Evolutionary conservation across 2,888 invertebrate species (phyloP).

Genomic region (Lasioglossum lativentre): DNA sequence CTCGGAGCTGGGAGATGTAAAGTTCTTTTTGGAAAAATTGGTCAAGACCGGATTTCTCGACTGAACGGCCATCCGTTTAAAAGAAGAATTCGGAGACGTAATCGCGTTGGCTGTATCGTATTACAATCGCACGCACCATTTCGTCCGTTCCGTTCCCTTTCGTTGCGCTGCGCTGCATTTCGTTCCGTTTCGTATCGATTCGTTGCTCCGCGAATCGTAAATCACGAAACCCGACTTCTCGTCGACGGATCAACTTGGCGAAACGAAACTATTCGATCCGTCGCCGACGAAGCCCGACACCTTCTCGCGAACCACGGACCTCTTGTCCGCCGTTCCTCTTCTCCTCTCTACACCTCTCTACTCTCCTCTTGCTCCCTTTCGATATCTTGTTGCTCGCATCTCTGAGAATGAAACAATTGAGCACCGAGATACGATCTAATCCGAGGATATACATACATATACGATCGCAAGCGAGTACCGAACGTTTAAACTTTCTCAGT

Average conservation of each 20-base stretch:
- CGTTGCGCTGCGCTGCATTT: background rate
- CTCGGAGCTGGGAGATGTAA: conserved; percentile 97
- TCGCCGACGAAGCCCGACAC: background rate
- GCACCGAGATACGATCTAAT: conserved; percentile 53
- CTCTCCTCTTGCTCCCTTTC: conserved; percentile 11
- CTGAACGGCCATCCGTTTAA: conserved; percentile 86
- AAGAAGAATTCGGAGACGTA: conserved; percentile 17
- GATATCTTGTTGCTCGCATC: conserved; percentile 19
- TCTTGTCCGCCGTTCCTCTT: background rate
- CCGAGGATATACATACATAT: background rate
- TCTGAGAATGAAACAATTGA: conserved; percentile 23
- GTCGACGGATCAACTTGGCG: background rate
- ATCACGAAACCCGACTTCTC: conserved; percentile 23
- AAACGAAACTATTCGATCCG: background rate
- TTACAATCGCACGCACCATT: conserved; percentile 44
- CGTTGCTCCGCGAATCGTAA: conserved; percentile 30
- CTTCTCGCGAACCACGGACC: background rate
- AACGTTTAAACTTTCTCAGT: conserved; percentile 46
- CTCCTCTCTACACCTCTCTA: background rate
- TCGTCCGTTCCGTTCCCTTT: background rate
- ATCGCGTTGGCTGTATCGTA: conserved; percentile 54
- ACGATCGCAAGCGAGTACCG: conserved; percentile 42
- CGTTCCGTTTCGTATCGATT: background rate
- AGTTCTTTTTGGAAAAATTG: conserved; percentile 97
- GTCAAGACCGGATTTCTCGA: conserved; percentile 98